phyloP scores from a whole-genome alignment of 2,113 vertebrate genomes.

The Anser cygnoides region DNA sequence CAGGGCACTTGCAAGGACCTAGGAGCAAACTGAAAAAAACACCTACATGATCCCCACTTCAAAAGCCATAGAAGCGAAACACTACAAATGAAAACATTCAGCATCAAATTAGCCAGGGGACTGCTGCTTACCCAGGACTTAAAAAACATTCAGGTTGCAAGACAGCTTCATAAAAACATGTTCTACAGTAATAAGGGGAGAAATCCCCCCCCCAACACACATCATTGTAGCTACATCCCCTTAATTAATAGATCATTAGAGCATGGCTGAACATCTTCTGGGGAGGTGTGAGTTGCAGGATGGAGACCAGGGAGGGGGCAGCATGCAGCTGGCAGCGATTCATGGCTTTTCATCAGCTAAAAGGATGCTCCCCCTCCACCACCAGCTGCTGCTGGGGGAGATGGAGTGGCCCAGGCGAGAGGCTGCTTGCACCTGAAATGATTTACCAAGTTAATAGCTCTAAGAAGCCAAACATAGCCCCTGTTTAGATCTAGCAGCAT shows the following conservation, averaged over 20 bases:
- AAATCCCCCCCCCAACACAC: background rate
- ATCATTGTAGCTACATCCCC: rapidly evolving
- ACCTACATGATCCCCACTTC: background rate
- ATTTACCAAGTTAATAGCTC: background rate
- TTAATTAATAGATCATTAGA: rapidly evolving
- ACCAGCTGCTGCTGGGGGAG: background rate
- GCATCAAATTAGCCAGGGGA: background rate
- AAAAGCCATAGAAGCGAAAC: background rate
- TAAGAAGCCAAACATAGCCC: background rate
- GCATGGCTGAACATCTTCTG: background rate
- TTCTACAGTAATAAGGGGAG: rapidly evolving
- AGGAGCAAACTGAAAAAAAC: background rate
- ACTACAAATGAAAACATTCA: background rate
- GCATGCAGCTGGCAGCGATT: background rate
- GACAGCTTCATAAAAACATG: rapidly evolving
- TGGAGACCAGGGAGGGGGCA: background rate
- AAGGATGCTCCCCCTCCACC: background rate
- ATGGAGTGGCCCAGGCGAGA: background rate
- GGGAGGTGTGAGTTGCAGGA: background rate
- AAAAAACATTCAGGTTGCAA: background rate
- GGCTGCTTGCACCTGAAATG: background rate
- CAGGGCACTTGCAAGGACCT: background rate
- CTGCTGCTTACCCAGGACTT: background rate
- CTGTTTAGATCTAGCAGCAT: background rate
- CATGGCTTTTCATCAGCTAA: background rate